phyloP scores from a whole-genome alignment of 1,140 invertebrate species.

The Aleiodes sp. region DNA sequence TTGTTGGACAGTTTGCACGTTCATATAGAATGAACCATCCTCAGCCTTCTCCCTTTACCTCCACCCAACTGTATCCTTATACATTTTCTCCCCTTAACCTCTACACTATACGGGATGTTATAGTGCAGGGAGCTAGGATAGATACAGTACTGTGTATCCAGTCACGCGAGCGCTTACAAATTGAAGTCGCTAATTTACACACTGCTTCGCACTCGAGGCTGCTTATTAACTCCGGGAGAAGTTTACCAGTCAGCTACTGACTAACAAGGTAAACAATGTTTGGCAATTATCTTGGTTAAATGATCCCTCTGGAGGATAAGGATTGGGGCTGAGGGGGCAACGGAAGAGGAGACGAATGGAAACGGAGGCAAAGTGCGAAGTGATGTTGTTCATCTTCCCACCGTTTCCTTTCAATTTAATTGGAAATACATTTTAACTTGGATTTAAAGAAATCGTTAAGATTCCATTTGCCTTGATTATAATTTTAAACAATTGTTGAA shows the following conservation, averaged over 20 bases:
- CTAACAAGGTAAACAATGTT: slow-evolving; percentile 67
- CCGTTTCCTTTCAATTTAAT: not conserved
- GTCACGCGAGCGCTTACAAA: slow-evolving; percentile 61
- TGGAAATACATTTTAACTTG: not conserved
- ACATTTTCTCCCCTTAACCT: not conserved
- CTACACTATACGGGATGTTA: not conserved
- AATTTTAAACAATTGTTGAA: too few species aligned
- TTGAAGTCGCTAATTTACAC: slow-evolving; percentile 66
- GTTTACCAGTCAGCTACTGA: slow-evolving; percentile 56
- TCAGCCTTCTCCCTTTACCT: slow-evolving; percentile 1
- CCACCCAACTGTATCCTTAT: not conserved
- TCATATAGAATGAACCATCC: not conserved
- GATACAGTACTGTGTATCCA: slow-evolving; percentile 38
- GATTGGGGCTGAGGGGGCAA: slow-evolving; percentile 34
- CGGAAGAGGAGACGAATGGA: slow-evolving; percentile 3
- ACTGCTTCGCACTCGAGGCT: slow-evolving; percentile 53
- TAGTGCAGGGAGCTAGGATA: not conserved
- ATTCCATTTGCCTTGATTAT: too few species aligned
- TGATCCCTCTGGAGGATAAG: too few species aligned
- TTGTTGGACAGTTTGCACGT: not conserved
- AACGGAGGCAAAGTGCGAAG: not conserved
- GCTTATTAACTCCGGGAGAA: slow-evolving; percentile 58
- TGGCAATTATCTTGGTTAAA: slow-evolving; percentile 65
- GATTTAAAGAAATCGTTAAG: too few species aligned
- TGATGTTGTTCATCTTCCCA: slow-evolving; percentile 12